phyloP scores from a whole-genome alignment of 2,797 vertebrate genomes.

The Morus bassanus region DNA sequence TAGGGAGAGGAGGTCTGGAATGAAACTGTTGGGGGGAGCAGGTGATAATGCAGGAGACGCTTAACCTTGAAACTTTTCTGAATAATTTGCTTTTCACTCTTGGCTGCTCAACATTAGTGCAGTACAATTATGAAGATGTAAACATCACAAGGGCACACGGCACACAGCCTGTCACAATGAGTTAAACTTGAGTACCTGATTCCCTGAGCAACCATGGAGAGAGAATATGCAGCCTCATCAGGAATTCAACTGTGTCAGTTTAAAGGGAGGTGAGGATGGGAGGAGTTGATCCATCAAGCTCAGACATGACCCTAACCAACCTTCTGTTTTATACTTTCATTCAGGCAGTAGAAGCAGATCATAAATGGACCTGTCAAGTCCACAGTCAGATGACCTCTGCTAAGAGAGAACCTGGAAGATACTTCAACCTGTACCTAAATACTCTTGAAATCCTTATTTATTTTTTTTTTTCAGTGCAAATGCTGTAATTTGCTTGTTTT shows the following conservation, averaged over 20 bases:
- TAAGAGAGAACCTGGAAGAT: background rate
- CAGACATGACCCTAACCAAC: background rate
- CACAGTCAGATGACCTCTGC: background rate
- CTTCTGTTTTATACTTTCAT: background rate
- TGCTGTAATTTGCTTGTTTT: background rate
- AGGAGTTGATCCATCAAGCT: conserved; percentile 25
- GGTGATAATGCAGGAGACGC: background rate
- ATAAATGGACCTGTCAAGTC: background rate
- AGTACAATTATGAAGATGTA: conserved; percentile 59
- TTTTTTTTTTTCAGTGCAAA: background rate
- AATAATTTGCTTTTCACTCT: conserved; percentile 43
- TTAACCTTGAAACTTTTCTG: conserved; percentile 44
- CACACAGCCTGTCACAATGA: conserved; percentile 45
- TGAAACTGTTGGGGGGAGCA: background rate
- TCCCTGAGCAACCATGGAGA: background rate
- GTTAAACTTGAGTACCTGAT: conserved; percentile 26
- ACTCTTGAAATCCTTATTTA: background rate
- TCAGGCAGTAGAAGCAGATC: background rate
- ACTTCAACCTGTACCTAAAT: background rate
- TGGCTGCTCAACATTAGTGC: conserved; percentile 43
- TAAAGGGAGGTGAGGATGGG: background rate
- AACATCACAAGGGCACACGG: conserved; percentile 47
- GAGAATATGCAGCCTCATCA: conserved; percentile 32
- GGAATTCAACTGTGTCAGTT: conserved; percentile 35
- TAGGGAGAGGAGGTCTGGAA: background rate